Evolutionary conservation across 2,797 vertebrate genomes (phyloP), one percentile per base, ranked within the genome.

Genomic region (Acrossocheilus fasciatus): DNA sequence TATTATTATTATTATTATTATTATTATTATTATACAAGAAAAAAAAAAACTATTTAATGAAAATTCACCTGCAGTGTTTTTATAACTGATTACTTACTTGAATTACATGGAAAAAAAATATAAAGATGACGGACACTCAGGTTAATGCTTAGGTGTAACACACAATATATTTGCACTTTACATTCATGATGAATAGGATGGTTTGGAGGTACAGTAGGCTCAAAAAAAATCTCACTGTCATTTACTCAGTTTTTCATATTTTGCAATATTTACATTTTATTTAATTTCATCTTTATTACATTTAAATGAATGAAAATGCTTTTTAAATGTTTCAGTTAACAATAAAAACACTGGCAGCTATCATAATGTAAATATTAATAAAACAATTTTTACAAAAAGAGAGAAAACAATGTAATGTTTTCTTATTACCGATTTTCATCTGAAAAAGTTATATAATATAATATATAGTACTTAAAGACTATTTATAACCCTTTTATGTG

Each of bases 101-200:
- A 47, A 47, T 47, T 14, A 47, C 12, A 14, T 4, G 47, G 47
- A 39, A 43, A 57, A 57, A 20, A 23, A 23, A 23, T 57, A 8
- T 50, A 50, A 50, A 62, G 57, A 89, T 23, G 83, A 79, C 84
- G 75, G 77, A 87, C 84, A 84, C 34, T 23, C 72, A 90, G 84
- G 81, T 84, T 86, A 86, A 86, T 75, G 68, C 87, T 69, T 73
- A 69, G 81, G 83, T 84, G 85, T 73, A 66, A 86, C 59, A 69
- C 5, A 54, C 43, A 17, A 54, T 11, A 68, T 34, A 81, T 81
- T 73, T 70, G 50, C 2, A 26, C 17, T 47, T 23, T 50, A 30
- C 17, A 34, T 59, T 75, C 62, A 45, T 68, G 9, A 59, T 1
- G 72, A 47, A 39, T 64, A 77, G 20, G 8, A 26, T 68, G 81